Base-by-base conservation (phyloP, 2,888 invertebrate species). In the Drosophila borealis region DNA sequence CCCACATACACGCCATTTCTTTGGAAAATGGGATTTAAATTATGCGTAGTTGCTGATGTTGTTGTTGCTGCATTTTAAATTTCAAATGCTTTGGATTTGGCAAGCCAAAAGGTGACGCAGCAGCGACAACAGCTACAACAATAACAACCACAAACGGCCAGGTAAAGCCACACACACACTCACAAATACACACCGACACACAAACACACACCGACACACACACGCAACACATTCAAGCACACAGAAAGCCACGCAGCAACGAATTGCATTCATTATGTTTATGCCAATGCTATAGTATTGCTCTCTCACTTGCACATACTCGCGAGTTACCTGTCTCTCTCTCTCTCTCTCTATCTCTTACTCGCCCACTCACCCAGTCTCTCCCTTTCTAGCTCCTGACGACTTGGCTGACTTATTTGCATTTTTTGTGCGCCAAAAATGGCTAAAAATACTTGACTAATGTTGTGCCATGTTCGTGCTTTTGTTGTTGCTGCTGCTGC, bases 381-480 rank as follows among this genome's bases (percentile, higher is more conserved):
- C 34, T 33, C 19, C n/a, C 48, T 13, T 41, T 37, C 41, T 8
- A 8, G 1, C 50, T 48, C 34, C 45, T 25, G 51, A 69, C 60
- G 68, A 19, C 50, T 66, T 54, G 37, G 41, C 66, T 69, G 62
- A 76, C 72, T 74, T 80, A 81, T 84, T 87, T 84, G 82, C 85
- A 84, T 84, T 78, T 73, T 80, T 70, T 57, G 74, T 72, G 70
- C 68, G 50, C 74, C 64, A 71, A 84, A 80, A 82, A 79, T 67
- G 77, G 74, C 62, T 67, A 61, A 70, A 83, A 79, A 79, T 81
- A 66, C 81, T 83, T 83, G 86, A 83, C 83, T 83, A 87, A 81
- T 85, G 81, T 69, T 77, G 63, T 48, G 51, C 56, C 51, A 37
- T 21, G 17, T 44, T 21, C 19, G 33, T 56, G 44, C 33, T 45